Base-by-base conservation (phyloP, 2,888 invertebrate genomes). In the Colostygia pectinataria region DNA sequence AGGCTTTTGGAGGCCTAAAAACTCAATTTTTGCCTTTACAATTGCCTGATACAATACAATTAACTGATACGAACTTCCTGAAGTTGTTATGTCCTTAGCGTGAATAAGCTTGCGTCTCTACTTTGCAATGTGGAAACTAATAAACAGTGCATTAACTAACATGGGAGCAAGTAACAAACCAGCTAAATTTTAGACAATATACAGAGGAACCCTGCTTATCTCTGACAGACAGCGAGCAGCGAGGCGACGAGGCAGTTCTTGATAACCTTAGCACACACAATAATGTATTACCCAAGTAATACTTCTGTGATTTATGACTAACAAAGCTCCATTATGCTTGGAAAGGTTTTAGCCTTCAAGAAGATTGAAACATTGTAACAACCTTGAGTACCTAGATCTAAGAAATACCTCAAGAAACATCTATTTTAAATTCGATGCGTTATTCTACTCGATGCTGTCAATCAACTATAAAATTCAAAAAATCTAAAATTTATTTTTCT, bases 121-220 rank as follows among this genome's bases (percentile, higher is more conserved):
- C 28, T 27, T 18, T 18, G 10, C 10, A 42, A 43, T 24, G 29
- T 28, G 23, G 23, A 24, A 29, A 37, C 18, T 38, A 23, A 29
- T 46, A 32, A 45, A 38, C 32, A 38, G 32, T 38, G 10, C 13
- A 33, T 39, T 41, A 66, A 66, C 63, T 67, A 57, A 61, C 63
- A 60, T 68, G 55, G 59, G 62, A 60, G 58, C 55, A 55, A 65
- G 57, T 68, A 59, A 72, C 73, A 75, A 72, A 73, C 69, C 64
- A 66, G 61, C 70, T 63, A 66, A 69, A 74, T 70, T 74, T 68
- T 46, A 74, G 71, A 77, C 78, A 80, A 78, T 77, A 66, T 61
- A 61, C 56, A 59, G 53, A 68, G 73, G 66, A 74, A 70, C 67
- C 59, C 48, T 66, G 74, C 75, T 83, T 82, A 83, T 83, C 83